Evolutionary conservation across 2,797 vertebrate species (phyloP).

Genomic region (Schizopygopsis pylzovi): DNA sequence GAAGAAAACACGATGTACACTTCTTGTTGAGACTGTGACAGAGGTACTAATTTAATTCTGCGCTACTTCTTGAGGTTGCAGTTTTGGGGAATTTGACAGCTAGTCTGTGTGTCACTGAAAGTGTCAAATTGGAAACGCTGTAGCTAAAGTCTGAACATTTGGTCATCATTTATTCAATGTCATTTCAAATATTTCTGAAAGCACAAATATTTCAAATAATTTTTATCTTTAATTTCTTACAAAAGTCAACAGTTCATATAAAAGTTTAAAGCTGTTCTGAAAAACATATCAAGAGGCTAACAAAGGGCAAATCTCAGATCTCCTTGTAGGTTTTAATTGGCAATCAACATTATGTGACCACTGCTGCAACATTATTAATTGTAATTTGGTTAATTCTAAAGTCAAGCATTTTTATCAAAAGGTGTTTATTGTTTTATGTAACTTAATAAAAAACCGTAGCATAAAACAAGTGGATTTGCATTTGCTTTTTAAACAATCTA

Average conservation of each 20-base stretch:
- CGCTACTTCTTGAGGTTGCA: background rate
- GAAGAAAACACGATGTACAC: background rate
- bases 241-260: conserved; percentile 6
- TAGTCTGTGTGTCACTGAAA: background rate
- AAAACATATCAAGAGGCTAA: background rate
- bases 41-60: conserved; percentile 32
- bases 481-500: background rate
- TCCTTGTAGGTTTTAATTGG: conserved; percentile 13
- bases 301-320: background rate
- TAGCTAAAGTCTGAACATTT: background rate
- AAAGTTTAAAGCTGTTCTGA: background rate
- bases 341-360: conserved; percentile 14
- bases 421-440: background rate
- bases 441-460: background rate
- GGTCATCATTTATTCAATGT: background rate
- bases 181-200: background rate
- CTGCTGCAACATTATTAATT: background rate
- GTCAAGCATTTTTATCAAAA: background rate
- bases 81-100: conserved; percentile 12
- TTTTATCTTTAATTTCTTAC: background rate
- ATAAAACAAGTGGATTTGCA: background rate
- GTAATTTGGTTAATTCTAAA: conserved; percentile 2
- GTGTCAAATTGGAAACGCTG: background rate
- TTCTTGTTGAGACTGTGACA: conserved; percentile 4
- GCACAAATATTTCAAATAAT: background rate